Conservation (phyloP, 2,888 invertebrate species). For the Calliphora vomitoria region DNA sequence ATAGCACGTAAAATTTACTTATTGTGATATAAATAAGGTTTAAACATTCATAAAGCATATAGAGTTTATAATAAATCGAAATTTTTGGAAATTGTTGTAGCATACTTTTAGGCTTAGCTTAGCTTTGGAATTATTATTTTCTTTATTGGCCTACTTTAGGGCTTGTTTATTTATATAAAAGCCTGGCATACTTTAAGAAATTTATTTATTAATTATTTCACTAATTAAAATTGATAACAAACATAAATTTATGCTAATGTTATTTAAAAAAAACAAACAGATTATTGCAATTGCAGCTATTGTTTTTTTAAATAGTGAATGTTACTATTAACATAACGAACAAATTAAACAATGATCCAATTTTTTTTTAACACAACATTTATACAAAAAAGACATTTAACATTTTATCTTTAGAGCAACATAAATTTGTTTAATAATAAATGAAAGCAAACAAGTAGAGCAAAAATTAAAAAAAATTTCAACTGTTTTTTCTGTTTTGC, state of each 20-base stretch:
- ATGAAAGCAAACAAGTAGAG: slow-evolving; percentile 17
- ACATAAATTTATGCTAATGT: not conserved
- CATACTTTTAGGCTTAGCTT: not conserved
- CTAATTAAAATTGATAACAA: slow-evolving; percentile 26
- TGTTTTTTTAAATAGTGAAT: not conserved
- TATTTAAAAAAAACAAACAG: not conserved
- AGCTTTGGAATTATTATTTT: too few species aligned
- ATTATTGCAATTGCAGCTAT: not conserved
- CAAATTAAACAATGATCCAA: not conserved
- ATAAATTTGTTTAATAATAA: slow-evolving; percentile 20
- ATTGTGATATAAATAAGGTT: too few species aligned
- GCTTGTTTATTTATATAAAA: not conserved
- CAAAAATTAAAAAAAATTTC: not conserved
- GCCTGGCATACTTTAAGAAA: not conserved
- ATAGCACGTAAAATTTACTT: too few species aligned
- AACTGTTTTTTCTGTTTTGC: slow-evolving; percentile 31
- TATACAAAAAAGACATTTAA: slow-evolving; percentile 25
- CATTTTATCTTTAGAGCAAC: slow-evolving; percentile 48
- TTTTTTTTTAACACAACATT: slow-evolving; percentile 1
- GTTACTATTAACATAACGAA: not conserved
- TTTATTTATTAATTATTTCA: not conserved
- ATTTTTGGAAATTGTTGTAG: too few species aligned
- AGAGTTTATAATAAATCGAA: too few species aligned
- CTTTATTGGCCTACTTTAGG: not conserved
- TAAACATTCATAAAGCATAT: too few species aligned